Conservation (phyloP, 1,140 invertebrate species). For the Euwallacea fornicatus region DNA sequence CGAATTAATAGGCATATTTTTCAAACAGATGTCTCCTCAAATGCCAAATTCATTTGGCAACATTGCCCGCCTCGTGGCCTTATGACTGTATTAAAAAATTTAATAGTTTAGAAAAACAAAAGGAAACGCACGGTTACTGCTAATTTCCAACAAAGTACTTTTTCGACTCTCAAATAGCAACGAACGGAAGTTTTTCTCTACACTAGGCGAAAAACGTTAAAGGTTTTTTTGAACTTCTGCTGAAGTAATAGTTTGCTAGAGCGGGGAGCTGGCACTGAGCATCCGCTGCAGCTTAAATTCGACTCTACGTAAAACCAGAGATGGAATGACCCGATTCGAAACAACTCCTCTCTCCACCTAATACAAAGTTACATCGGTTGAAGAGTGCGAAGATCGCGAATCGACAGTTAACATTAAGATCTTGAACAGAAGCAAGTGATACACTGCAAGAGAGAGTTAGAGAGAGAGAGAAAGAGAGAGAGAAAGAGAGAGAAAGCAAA, state of each 20-base stretch:
- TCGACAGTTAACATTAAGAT: background rate
- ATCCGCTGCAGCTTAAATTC: slow-evolving; percentile 20
- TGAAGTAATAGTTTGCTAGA: slow-evolving; percentile 18
- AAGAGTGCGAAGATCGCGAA: too few relatives aligned
- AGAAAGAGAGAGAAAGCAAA: slow-evolving; percentile 5
- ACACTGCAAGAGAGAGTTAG: slow-evolving; percentile 10
- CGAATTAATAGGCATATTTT: too few relatives aligned
- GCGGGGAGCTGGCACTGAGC: slow-evolving; percentile 32
- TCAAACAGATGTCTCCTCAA: too few relatives aligned
- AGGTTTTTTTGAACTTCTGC: slow-evolving; percentile 22
- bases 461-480: too few relatives aligned
- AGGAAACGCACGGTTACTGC: background rate
- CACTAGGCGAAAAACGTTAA: slow-evolving; percentile 30
- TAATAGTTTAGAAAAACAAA: background rate
- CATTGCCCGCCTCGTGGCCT: too few relatives aligned
- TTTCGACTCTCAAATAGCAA: slow-evolving; percentile 2
- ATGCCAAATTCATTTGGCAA: too few relatives aligned
- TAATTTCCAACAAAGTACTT: background rate
- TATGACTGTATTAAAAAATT: too few relatives aligned
- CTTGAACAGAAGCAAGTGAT: slow-evolving; percentile 14
- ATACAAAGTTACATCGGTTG: too few relatives aligned
- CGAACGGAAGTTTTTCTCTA: slow-evolving; percentile 23
- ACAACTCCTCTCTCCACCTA: too few relatives aligned
- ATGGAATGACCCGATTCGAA: too few relatives aligned
- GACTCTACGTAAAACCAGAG: too few relatives aligned